These are phyloP conservation scores for Brassicogethes aeneus DNA, from an alignment of 2,888 invertebrate species.

Conservation along the genomic window DNA sequence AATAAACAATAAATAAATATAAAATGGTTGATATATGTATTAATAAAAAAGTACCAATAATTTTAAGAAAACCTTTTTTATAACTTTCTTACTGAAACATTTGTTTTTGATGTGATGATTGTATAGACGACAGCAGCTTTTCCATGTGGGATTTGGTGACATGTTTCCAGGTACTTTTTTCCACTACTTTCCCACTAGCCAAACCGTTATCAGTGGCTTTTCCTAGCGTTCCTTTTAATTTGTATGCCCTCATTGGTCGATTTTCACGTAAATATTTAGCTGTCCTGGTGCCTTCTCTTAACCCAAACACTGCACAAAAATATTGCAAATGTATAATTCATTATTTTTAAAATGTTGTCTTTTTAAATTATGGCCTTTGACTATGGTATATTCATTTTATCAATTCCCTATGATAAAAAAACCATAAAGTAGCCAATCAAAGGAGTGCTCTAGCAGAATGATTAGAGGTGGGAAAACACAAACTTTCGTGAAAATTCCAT, in stretches of 20 bases:
- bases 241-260: conserved; percentile 59
- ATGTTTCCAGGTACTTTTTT: conserved; percentile 60
- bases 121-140: conserved; percentile 65
- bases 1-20: no score
- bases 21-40: no score
- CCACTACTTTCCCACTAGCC: conserved; percentile 60
- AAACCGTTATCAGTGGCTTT: conserved; percentile 66
- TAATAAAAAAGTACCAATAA: conserved; percentile 6
- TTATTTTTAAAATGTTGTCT: no score
- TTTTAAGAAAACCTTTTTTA: no score
- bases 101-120: conserved; percentile 76
- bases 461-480: no score
- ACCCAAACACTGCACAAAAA: conserved; percentile 59
- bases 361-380: no score
- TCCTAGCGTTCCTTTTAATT: conserved; percentile 67
- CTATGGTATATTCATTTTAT: no score
- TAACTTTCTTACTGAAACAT: conserved; percentile 85
- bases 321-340: no score
- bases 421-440: no score
- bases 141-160: conserved; percentile 64
- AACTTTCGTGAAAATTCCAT: no score
- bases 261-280: conserved; percentile 51
- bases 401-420: no score
- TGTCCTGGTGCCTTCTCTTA: conserved; percentile 55
- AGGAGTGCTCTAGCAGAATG: no score